Conservation (phyloP, 1,140 invertebrate genomes). For the Drosophila setifemur region DNA sequence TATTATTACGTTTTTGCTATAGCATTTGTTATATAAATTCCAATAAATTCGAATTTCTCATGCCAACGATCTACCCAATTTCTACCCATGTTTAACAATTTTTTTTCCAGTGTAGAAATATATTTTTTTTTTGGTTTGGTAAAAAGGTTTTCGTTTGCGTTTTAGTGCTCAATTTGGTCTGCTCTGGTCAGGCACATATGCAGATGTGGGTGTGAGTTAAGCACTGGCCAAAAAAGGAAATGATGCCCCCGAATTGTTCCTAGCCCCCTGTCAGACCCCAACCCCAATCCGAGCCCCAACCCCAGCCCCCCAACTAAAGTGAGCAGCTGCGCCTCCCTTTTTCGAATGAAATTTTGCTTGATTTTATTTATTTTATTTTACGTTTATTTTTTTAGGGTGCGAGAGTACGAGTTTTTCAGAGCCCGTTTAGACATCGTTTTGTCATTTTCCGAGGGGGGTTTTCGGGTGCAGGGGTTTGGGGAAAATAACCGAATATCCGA, state of each 20-base stretch:
- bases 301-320: neutral
- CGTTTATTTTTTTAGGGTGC: conserved; percentile 48
- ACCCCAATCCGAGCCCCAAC: neutral
- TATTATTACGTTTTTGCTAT: no score
- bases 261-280: no score
- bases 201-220: conserved; percentile 23
- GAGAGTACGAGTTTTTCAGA: conserved; percentile 46
- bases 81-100: neutral
- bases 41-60: neutral
- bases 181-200: conserved; percentile 38
- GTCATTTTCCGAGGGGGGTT: conserved; percentile 49
- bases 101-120: neutral
- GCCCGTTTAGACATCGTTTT: conserved; percentile 78
- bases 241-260: neutral
- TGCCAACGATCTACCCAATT: neutral
- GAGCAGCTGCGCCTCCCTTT: conserved; percentile 14
- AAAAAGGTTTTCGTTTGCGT: conserved; percentile 37
- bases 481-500: no score
- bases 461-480: neutral
- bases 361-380: conserved; percentile 50
- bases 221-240: conserved; percentile 44
- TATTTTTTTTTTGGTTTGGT: neutral
- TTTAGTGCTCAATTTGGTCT: conserved; percentile 54
- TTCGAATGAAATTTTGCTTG: conserved; percentile 45
- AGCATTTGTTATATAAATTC: no score